Conservation (phyloP, 2,113 vertebrate species). For the Gymnarchus niloticus region DNA sequence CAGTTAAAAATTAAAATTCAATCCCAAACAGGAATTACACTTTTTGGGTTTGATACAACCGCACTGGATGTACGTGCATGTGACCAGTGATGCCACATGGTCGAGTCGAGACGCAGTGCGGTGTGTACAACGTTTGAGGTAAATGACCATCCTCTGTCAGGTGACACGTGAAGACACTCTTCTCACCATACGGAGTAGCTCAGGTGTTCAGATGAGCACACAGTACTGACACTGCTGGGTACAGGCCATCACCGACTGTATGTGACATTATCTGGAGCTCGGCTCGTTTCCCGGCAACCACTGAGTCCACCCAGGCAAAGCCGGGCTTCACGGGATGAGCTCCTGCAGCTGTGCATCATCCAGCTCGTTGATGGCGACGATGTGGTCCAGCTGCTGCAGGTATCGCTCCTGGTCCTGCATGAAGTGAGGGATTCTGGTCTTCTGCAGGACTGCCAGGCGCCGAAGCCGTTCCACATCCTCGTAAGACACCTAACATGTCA, state of each 20-base stretch:
- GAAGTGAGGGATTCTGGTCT: constrained; percentile 85
- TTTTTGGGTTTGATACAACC: constrained; percentile 23
- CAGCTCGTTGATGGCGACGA: constrained; percentile 78
- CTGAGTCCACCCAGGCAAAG: background rate
- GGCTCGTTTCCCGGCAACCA: background rate
- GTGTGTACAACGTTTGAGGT: background rate
- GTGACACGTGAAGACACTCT: background rate
- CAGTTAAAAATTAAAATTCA: constrained; percentile 30
- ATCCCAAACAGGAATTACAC: constrained; percentile 31
- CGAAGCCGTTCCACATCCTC: constrained; percentile 83
- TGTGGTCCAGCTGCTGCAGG: constrained; percentile 82
- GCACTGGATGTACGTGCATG: background rate
- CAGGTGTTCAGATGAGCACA: constrained; percentile 2
- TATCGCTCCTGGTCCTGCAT: constrained; percentile 84
- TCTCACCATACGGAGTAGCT: background rate
- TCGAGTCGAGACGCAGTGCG: background rate
- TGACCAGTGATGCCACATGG: background rate
- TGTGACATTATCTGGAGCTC: background rate
- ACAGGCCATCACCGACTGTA: background rate
- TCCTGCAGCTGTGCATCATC: constrained; percentile 70
- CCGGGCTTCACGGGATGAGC: constrained; percentile 68
- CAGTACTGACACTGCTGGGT: background rate
- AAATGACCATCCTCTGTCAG: background rate
- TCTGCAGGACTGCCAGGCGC: constrained; percentile 63
- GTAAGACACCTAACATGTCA: constrained; percentile 74